Evolutionary conservation across 2,888 invertebrate genomes (phyloP), one percentile per base, ranked within the genome.

Genomic region (Heliothis peltigera): DNA sequence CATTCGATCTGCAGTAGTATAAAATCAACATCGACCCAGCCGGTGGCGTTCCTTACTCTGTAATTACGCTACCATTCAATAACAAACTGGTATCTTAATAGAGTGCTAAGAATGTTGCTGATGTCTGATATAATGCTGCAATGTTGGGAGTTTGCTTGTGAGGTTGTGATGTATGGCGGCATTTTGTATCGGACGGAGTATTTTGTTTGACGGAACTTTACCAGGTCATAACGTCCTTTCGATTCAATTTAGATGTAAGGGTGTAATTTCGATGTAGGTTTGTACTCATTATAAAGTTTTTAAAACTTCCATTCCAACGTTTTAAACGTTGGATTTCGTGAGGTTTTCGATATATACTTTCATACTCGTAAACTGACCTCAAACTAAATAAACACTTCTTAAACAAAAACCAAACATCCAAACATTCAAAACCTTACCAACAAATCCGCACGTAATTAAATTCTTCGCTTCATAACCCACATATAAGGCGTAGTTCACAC

Each of bases 21-120:
- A 85, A 82, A 86, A 85, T 85, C 86, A 84, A 86, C 87, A 85
- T 79, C 82, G 79, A 76, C 79, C 75, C 82, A 80, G 87, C 92
- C 92, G 84, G 90, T 92, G 93, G 94, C 92, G 86, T 83, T 85
- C 71, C 64, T 55, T 79, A 77, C 80, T 84, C 67, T 91, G 82
- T 90, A 90, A 93, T 93, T 92, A 93, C 86, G 86, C 84, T 84
- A 81, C 89, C 89, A 89, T 90, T 87, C 89, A 89, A 91, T 89
- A 90, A 87, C 83, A 87, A 84, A 79, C 83, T 83, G 84, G 85
- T 83, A 86, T 88, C 89, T 92, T 93, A 92, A 93, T 92, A 88
- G 88, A 92, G 93, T 92, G 93, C 85, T 92, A 92, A 93, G 89
- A 89, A 89, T 86, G 78, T 84, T 83, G 80, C 77, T 78, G 84